Evolutionary conservation across 2,888 invertebrate genomes (phyloP).

Genomic region (Molorchus minor): DNA sequence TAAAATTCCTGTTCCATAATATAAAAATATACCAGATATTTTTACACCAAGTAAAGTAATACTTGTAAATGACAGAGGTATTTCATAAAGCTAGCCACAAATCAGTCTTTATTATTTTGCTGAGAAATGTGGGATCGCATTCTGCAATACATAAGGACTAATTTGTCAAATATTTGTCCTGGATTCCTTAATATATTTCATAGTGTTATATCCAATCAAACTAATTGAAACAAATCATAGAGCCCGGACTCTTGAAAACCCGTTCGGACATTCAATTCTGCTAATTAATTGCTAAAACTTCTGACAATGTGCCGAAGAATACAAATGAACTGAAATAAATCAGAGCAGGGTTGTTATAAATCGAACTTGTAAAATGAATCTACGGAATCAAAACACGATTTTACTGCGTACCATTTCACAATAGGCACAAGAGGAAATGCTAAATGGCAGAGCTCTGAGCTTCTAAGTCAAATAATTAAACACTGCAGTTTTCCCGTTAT

Average conservation of each 20-base stretch:
- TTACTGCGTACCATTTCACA: conserved; percentile 23
- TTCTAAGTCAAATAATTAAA: conserved; percentile 22
- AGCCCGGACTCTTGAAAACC: conserved; percentile 19
- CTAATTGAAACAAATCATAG: conserved; percentile 24
- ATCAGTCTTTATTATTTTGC: no score
- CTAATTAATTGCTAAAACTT: conserved; percentile 32
- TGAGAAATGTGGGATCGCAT: no score
- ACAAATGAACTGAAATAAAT: conserved; percentile 30
- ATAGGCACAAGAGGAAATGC: conserved; percentile 21
- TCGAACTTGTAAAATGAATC: conserved; percentile 28
- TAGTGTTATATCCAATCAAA: conserved; percentile 20
- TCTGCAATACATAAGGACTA: no score
- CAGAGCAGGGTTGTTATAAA: conserved; percentile 29
- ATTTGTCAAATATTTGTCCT: conserved; percentile 20
- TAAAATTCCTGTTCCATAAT: no score
- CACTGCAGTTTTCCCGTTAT: conserved; percentile 20
- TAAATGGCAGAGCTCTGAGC: conserved; percentile 19
- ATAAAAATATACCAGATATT: no score
- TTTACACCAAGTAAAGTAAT: no score
- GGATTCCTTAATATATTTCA: conserved; percentile 17
- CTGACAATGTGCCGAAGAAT: conserved; percentile 30
- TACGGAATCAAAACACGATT: conserved; percentile 28
- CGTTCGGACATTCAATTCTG: conserved; percentile 22
- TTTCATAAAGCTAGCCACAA: no score
- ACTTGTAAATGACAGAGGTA: no score